Percentiles rank a stretch among this genome's conserved stretches.
These are phyloP conservation scores for western clawed frog (Xenopus tropicalis) DNA, from an alignment of 2,113 vertebrate species.

Conservation along the genomic window UCB_Xtro_10.0 CM004444.2:152372501-152373000, in stretches of 20 bases:
- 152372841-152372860: constrained; percentile 48
- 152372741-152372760: constrained; percentile 48
- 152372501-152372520: constrained; percentile 88
- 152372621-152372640: constrained; percentile 83
- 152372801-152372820: constrained; percentile 82
- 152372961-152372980: too few species aligned
- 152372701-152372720: constrained; percentile 89
- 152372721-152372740: constrained; percentile 72
- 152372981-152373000: too few species aligned
- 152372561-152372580: constrained; percentile 75
- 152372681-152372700: constrained; percentile 94
- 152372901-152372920: too few species aligned
- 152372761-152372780: constrained; percentile 72
- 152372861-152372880: too few species aligned
- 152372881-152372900: too few species aligned
- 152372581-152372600: constrained; percentile 84
- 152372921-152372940: too few species aligned
- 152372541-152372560: constrained; percentile 84
- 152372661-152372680: constrained; percentile 96
- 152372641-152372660: constrained; percentile 92
- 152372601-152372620: constrained; percentile 94
- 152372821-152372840: constrained; percentile 79
- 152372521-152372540: constrained; percentile 91
- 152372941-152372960: too few species aligned
- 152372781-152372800: constrained; percentile 82